Evolutionary conservation across 2,888 invertebrate genomes (phyloP).

Genomic region (Leptura quadrifasciata): DNA sequence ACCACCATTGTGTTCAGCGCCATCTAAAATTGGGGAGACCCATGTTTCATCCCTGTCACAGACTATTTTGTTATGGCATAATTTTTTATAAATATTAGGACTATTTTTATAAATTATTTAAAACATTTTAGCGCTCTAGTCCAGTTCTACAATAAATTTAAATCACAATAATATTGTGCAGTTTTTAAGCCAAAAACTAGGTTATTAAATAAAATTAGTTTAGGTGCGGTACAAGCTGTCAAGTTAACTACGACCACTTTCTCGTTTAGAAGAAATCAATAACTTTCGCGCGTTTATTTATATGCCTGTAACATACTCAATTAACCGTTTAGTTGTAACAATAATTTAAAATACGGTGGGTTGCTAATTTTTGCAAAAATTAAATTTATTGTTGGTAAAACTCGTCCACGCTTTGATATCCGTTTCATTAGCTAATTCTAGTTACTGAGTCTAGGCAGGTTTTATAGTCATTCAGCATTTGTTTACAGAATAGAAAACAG

Average conservation of each 20-base stretch:
- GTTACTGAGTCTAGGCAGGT: background rate
- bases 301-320: slow-evolving; percentile 32
- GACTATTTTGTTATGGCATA: no score
- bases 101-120: no score
- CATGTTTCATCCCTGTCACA: no score
- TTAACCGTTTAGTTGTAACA: slow-evolving; percentile 17
- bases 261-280: slow-evolving; percentile 40
- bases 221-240: background rate
- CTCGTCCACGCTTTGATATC: background rate
- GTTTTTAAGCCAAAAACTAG: slow-evolving; percentile 1
- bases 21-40: no score
- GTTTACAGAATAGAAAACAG: no score
- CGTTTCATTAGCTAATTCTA: background rate
- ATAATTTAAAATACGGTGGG: slow-evolving; percentile 24
- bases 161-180: no score
- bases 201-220: background rate
- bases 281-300: slow-evolving; percentile 39
- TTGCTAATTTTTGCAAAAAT: slow-evolving; percentile 2
- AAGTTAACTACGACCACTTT: slow-evolving; percentile 24
- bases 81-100: no score
- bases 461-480: no score
- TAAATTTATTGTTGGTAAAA: background rate
- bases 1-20: no score
- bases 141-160: no score
- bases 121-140: no score